phyloP scores from a whole-genome alignment of 2,113 vertebrate genomes.

The Lophotis ruficrista region DNA sequence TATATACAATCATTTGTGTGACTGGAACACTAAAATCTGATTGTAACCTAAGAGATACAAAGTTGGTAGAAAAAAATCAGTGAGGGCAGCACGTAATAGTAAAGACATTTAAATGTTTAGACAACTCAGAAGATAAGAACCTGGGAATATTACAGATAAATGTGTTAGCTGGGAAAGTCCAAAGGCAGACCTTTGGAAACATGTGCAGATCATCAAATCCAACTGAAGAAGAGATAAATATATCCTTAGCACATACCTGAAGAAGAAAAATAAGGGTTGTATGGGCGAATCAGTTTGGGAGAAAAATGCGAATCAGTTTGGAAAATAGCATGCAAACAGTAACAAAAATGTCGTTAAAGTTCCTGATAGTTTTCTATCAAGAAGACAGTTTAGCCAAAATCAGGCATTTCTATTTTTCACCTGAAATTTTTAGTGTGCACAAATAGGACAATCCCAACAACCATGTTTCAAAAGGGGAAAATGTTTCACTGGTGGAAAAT shows the following conservation, averaged over 20 bases:
- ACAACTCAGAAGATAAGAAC: neutral
- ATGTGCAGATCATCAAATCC: neutral
- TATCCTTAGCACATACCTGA: neutral
- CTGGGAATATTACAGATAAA: neutral
- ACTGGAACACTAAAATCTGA: neutral
- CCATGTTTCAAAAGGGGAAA: neutral
- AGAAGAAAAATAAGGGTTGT: neutral
- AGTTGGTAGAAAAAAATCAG: neutral
- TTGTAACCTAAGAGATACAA: neutral
- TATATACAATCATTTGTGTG: neutral
- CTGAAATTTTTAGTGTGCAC: neutral
- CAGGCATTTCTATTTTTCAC: neutral
- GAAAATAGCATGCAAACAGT: neutral
- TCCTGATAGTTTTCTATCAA: neutral
- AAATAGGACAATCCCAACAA: neutral
- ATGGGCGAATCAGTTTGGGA: neutral
- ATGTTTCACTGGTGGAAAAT: neutral
- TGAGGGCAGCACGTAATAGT: neutral
- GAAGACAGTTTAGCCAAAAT: neutral
- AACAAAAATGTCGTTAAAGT: neutral
- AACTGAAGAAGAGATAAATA: neutral
- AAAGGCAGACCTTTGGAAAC: neutral
- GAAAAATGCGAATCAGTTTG: neutral
- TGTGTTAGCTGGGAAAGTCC: neutral
- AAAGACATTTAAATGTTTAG: neutral